Base-by-base conservation (phyloP, 1,140 invertebrate species). In the Drosophila ambigua region DNA sequence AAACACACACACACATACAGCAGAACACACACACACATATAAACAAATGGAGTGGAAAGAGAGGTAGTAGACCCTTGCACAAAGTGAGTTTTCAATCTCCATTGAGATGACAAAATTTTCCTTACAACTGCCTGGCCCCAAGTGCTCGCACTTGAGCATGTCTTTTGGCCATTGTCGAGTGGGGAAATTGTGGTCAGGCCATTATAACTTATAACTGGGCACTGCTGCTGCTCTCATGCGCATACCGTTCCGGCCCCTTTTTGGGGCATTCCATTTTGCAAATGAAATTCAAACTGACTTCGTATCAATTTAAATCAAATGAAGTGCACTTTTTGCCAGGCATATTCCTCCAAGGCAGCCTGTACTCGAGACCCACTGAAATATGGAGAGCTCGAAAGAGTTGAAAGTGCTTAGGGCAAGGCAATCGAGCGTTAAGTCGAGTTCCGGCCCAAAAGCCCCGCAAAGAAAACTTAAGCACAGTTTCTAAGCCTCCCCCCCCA, bases 301-400 rank as follows among this genome's bases (percentile, higher is more conserved):
- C 75, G 69, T 82, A 87, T 87, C 83, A 87, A 87, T 87, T 87
- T 87, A 87, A 87, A 88, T 87, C 66, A 87, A 87, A 88, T 87
- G 83, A 87, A 87, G 82, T 88, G 82, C 83, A 79, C 75, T 87
- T 78, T 78, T 65, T 64, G 82, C 72, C 64, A 16, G 24, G 41
- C 49, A 20, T 2, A 16, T 31, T 24, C 13, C 9, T 16, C 39
- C 35, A 4, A 9, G 48, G 4, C 11, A 13, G 59, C 8, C 46
- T 73, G 63, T 58, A 67, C 77, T 69, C 50, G 23, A 75, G 48
- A 60, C 39, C 50, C 68, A 67, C 44, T 46, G 24, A 57, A 55
- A 62, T 77, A 77, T 77, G 55, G 59, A 77, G 71, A 50, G 71
- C 69, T 48, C 13, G 41, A 52, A 24, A 66, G 62, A 65, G 80